phyloP scores from a whole-genome alignment of 2,113 vertebrate genomes.

The Pedetes capensis region DNA sequence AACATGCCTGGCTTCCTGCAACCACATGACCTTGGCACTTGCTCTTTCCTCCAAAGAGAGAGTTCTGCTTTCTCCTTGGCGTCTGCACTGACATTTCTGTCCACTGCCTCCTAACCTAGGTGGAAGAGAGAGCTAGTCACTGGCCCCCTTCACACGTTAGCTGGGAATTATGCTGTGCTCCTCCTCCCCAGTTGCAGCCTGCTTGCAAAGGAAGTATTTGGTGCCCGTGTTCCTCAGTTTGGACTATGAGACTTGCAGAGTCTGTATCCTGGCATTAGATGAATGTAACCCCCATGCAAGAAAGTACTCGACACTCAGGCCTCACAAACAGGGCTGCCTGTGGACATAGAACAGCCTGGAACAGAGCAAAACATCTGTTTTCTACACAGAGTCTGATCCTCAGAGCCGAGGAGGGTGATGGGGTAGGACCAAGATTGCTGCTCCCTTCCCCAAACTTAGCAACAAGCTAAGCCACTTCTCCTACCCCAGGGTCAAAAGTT shows the following conservation, averaged over 20 bases:
- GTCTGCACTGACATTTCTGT: not conserved
- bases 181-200: not conserved
- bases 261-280: not conserved
- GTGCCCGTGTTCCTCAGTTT: not conserved
- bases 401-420: not conserved
- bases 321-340: not conserved
- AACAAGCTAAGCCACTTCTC: not conserved
- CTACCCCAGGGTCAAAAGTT: not conserved
- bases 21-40: not conserved
- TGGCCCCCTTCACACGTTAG: not conserved
- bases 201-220: not conserved
- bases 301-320: not conserved
- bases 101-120: not conserved
- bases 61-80: fast-evolving
- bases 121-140: not conserved
- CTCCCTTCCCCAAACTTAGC: not conserved
- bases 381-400: too few relatives aligned
- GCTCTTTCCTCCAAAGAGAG: fast-evolving
- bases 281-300: not conserved
- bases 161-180: not conserved
- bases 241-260: not conserved
- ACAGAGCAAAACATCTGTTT: not conserved
- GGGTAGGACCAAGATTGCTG: not conserved
- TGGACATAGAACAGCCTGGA: not conserved
- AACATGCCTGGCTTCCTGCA: not conserved